Base-by-base conservation (phyloP, 2,888 invertebrate species). In the Euspilapteryx auroguttella region DNA sequence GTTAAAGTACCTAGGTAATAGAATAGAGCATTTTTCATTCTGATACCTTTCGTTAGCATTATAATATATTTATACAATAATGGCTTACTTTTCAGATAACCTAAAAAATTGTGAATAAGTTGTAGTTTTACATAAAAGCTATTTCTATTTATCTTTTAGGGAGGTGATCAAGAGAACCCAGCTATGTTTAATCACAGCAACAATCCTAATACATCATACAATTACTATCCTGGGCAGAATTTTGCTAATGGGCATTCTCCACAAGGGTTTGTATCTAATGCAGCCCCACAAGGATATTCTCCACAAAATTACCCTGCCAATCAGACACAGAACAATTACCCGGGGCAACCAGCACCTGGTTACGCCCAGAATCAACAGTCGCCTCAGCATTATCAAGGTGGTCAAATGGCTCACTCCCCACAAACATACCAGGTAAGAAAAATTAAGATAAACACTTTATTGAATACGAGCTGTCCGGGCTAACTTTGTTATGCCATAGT, bases 371-470 rank as follows among this genome's bases (percentile, higher is more conserved):
- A 69, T 36, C 55, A 66, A 21, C 71, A 69, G 37, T 51, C 71
- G 13, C 57, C 71, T 12, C 75, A 73, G 38, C 57, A 43, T 34
- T 73, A 69, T 39, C 68, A 66, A 37, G 65, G 58, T 23, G 66
- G 49, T 38, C 24, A 26, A 4, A 66, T 78, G 39, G 59, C 63
- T 17, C 73, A 73, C 39, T 61, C 71, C 27, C 55, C 77, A 24
- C 79, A 80, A 42, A 58, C 73, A 34, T 80, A 79, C 37, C 81
- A 80, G 55, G 80, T 71, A 51, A n/a, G n/a, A n/a, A 39, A 31
- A 35, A 29, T 3, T 12, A 3, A 10, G 5, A 12, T 14, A 9
- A 7, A 10, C 14, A 28, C n/a, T n/a, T n/a, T n/a, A n/a, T n/a
- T n/a, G n/a, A n/a, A n/a, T n/a, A n/a, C n/a, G n/a, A n/a, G n/a